phyloP scores from a whole-genome alignment of 2,113 vertebrate genomes.

The Pipra filicauda region DNA sequence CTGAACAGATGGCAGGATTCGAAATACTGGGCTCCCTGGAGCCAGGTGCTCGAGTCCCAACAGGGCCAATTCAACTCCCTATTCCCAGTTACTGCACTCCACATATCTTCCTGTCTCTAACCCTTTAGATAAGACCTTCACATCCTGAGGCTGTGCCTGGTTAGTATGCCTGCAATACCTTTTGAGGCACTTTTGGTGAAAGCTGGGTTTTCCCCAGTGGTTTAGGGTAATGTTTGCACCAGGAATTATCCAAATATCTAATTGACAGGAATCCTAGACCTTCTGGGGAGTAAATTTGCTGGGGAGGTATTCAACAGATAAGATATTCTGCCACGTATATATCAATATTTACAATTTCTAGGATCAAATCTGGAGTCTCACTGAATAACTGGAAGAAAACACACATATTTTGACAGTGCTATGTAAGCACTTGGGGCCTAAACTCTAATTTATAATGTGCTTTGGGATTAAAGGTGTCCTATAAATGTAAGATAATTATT shows the following conservation, averaged over 20 bases:
- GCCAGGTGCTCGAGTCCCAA: background rate
- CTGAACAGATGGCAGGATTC: background rate
- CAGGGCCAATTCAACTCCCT: background rate
- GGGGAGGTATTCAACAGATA: background rate
- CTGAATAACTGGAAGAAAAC: background rate
- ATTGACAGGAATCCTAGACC: background rate
- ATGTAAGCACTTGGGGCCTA: background rate
- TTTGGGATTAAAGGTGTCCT: conserved; percentile 41
- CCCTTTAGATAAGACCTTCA: background rate
- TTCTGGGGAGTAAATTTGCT: background rate
- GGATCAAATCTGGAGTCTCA: background rate
- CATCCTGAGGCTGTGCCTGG: background rate
- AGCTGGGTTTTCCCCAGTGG: background rate
- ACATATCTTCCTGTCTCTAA: background rate
- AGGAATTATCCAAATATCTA: background rate
- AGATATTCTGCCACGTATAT: background rate
- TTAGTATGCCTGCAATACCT: background rate
- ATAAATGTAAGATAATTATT: conserved; percentile 19
- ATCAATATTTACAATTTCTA: conserved; percentile 19
- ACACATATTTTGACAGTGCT: background rate
- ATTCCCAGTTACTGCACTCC: background rate
- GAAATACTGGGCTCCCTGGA: background rate
- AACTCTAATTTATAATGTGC: background rate
- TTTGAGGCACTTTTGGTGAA: background rate
- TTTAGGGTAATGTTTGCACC: background rate